Base-by-base conservation (phyloP, 1,140 invertebrate genomes). In the Parapsyche elsis region DNA sequence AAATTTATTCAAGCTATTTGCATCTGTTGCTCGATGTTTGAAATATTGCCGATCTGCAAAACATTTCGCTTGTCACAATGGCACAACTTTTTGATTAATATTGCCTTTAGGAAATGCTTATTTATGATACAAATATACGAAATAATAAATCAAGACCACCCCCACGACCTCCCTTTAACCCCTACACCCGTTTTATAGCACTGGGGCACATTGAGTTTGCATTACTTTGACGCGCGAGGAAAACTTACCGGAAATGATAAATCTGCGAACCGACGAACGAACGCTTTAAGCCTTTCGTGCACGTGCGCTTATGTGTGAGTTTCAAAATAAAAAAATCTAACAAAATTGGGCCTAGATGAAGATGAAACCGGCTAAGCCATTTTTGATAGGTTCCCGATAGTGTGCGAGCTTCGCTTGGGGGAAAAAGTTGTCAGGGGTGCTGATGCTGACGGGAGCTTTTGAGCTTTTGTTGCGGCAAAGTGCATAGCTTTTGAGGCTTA, bases 1-100 rank as follows among this genome's bases (percentile, higher is more conserved):
- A 80, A 80, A 80, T 80, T 80, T 80, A 80, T 80, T 71, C 74
- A 24, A 70, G 79, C 64, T 76, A 80, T 80, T 80, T 80, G 80
- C 76, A 81, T 78, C 80, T 81, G 80, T 81, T 81, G 80, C 80
- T 81, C 26, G 67, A 73, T 59, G 23, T 73, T 49, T 81, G 80
- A 81, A 81, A 78, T 81, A 81, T 78, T 71, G 70, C 80, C 80
- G 80, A 81, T 81, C 80, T 81, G 80, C 70, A 78, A 81, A 81
- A 81, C 71, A 81, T 81, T 81, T 78, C 49, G 49, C 75, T 45
- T 81, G 80, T 81, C 80, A 78, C 80, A 81, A 78, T 78, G 80
- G 75, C 16, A 81, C 30, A 81, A 81, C 64, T 81, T 81, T 81
- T 81, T 81, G 80, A 81, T 81, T 81, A 81, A 81, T 81, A 81